A percentile compares a stretch with the other conserved stretches of the same genome.
phyloP scores from a whole-genome alignment of 2,797 vertebrate species.

The Acestrorhynchus altus region DNA sequence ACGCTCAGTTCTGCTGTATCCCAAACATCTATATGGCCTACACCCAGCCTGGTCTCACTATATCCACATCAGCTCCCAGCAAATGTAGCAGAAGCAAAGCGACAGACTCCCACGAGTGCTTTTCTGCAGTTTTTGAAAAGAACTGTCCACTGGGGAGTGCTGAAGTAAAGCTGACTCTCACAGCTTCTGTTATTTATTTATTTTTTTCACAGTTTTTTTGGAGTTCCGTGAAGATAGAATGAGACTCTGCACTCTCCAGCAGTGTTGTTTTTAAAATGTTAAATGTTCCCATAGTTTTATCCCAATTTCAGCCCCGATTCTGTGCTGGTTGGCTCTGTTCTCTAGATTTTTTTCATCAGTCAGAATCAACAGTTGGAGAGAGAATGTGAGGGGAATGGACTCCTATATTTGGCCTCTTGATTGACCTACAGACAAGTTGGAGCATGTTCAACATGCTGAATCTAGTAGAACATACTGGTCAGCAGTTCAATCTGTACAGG shows the following conservation, averaged over 20 bases:
- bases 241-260: background rate
- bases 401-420: no score
- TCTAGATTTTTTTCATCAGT: no score
- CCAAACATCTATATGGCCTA: background rate
- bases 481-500: no score
- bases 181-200: background rate
- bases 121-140: slow-evolving; percentile 7
- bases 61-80: background rate
- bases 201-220: background rate
- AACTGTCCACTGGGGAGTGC: slow-evolving; percentile 37
- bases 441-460: no score
- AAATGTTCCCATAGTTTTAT: no score
- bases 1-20: background rate
- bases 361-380: no score
- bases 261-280: background rate
- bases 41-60: background rate
- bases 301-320: no score
- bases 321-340: no score
- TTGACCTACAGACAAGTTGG: no score
- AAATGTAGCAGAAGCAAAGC: background rate
- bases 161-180: background rate
- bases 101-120: background rate
- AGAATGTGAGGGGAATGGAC: no score
- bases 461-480: no score
- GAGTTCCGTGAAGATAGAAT: background rate